Percentiles rank a stretch among this genome's conserved stretches.
phyloP scores from a whole-genome alignment of 2,888 invertebrate species.

The Scotopteryx bipunctaria region DNA sequence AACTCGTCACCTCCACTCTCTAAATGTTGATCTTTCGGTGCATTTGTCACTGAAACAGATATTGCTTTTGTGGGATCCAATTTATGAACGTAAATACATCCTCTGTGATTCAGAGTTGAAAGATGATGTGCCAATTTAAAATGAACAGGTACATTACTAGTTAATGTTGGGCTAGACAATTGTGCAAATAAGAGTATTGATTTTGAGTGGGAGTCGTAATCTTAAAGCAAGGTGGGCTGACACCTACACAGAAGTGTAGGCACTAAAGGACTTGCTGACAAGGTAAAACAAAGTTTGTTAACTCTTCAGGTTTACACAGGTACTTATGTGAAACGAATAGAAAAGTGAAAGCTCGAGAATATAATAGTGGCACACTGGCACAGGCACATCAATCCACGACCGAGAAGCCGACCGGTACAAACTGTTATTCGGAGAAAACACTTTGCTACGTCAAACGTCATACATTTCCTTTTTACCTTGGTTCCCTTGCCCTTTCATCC shows the following conservation, averaged over 20 bases:
- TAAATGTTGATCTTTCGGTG: conserved; percentile 90
- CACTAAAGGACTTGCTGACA: conserved; percentile 16
- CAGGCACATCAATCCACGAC: conserved; percentile 49
- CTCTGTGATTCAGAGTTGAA: neutral
- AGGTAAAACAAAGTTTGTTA: conserved; percentile 5
- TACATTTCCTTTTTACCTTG: conserved; percentile 85
- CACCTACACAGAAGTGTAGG: conserved; percentile 36
- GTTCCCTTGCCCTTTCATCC: conserved; percentile 94
- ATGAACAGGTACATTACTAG: neutral
- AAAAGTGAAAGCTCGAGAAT: conserved; percentile 57
- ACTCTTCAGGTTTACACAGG: neutral
- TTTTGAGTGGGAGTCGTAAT: conserved; percentile 48
- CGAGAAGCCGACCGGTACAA: conserved; percentile 71
- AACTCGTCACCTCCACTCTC: conserved; percentile 89
- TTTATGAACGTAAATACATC: neutral
- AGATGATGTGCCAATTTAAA: neutral
- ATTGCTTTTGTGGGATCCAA: neutral
- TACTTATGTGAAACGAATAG: conserved; percentile 41
- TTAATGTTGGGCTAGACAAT: neutral
- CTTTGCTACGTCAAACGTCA: conserved; percentile 83
- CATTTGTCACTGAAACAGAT: conserved; percentile 86
- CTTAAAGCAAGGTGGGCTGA: conserved; percentile 36
- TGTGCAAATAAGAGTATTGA: conserved; percentile 39
- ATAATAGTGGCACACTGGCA: conserved; percentile 50
- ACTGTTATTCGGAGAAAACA: conserved; percentile 66